Conservation (phyloP, 2,888 invertebrate genomes). For the Tachina grossa region DNA sequence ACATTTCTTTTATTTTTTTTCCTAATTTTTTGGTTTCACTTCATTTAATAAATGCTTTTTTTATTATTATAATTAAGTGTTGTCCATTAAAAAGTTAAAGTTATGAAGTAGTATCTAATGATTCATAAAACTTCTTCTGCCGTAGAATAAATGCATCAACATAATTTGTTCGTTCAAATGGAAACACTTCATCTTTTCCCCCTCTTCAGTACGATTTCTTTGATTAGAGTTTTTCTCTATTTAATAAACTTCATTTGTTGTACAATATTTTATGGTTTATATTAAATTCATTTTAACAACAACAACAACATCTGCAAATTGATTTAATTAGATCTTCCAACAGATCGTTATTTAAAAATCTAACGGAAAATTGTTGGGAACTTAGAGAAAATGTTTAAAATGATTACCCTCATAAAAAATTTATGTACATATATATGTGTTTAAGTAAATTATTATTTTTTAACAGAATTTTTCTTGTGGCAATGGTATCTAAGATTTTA, state of each 20-base stretch:
- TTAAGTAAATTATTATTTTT: background rate
- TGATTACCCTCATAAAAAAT: constrained; percentile 69
- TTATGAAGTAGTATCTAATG: constrained; percentile 25
- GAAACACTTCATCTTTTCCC: constrained; percentile 1
- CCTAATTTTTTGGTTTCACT: constrained; percentile 7
- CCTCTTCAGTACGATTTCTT: background rate
- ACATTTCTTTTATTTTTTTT: background rate
- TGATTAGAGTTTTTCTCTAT: constrained; percentile 30
- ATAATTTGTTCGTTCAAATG: constrained; percentile 30
- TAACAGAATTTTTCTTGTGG: background rate
- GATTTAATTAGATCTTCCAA: constrained; percentile 62
- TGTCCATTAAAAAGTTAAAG: constrained; percentile 50
- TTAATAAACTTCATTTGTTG: constrained; percentile 10
- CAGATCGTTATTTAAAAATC: constrained; percentile 2
- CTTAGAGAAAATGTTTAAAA: constrained; percentile 45
- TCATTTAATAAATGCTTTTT: constrained; percentile 33
- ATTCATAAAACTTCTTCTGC: constrained; percentile 21
- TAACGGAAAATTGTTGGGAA: constrained; percentile 31
- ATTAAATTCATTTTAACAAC: constrained; percentile 42
- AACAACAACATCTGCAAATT: constrained; percentile 47
- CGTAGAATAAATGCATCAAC: background rate
- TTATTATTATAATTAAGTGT: constrained; percentile 62
- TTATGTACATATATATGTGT: no score
- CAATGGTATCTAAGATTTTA: no score
- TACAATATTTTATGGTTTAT: constrained; percentile 10